Evolutionary conservation across 2,797 vertebrate genomes (phyloP), one percentile per base, ranked within the genome.

Genomic region (Sebastes jordani): DNA sequence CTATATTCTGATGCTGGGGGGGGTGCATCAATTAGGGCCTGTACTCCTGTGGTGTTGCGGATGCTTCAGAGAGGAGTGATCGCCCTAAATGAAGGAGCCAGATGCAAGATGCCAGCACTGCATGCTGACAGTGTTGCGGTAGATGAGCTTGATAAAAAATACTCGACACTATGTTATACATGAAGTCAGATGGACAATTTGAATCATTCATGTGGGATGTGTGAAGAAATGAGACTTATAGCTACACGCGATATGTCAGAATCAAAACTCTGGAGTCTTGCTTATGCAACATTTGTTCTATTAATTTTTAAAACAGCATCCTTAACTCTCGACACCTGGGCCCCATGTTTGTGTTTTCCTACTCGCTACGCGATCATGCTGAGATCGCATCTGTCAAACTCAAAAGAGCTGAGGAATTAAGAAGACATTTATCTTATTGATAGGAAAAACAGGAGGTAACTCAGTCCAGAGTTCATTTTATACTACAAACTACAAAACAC

Each of bases 21-120:
- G 76, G 75, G 49, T 55, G 80, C 80, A 90, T 91, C 90, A 93
- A 89, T 92, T 92, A 89, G 82, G 49, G 86, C 65, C 75, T 73
- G 60, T 80, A 62, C 83, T 83, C 78, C 83, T 84, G 79, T 75
- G 81, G 80, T 78, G 82, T 87, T 85, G 87, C 79, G 80, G 87
- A 89, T 90, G 90, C 82, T 90, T 85, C 78, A 85, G 78, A 84
- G 82, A 86, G 62, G 78, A 87, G 54, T 71, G 76, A 81, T 18
- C 68, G 82, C 58, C 14, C 79, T 84, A 73, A 84, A 87, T 74
- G 71, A 81, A 82, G 65, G 54, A 81, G 80, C 67, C 77, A 80
- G 86, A 82, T 86, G 82, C 55, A 68, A 72, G 78, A 60, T 71
- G 72, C 65, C 62, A 65, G 59, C 4, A 20, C 59, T 85, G 67